Base-by-base conservation (phyloP, 2,113 vertebrate genomes). In the Ascaphus truei region DNA sequence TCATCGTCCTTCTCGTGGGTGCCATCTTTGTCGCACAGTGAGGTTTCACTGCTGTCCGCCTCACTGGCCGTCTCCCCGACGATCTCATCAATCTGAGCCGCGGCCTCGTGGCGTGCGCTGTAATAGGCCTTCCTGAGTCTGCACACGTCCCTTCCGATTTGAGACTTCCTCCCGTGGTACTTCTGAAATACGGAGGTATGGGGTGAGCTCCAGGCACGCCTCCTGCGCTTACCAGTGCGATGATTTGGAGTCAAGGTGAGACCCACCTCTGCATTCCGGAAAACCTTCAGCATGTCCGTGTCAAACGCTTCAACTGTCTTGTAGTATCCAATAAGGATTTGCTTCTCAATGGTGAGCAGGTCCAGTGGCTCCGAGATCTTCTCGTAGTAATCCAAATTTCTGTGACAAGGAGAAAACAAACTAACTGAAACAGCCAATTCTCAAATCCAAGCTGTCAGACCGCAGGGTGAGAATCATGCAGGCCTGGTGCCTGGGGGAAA, bases 201-300 rank as follows among this genome's bases (percentile, higher is more conserved):
- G 12, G 36, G 36, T 39, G 36, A 6, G 11, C 36, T 5, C 56
- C 5, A 12, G 47, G 8, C 25, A 5, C 27, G 12, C 11, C 0
- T 3, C 1, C 27, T n/a, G 15, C n/a, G 3, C 7, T 20, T 7
- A 23, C 13, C 18, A 20, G 1, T 8, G 20, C 11, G 5, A 16
- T 5, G 39, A 4, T 43, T 13, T 9, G 22, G 6, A 27, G 7
- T 3, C 37, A 29, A 11, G n/a, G 31, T 16, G 23, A 4, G 12
- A 75, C 90, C 79, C 84, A 99, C 97, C 94, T 98, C 96, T 9
- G 96, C 94, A 1, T 99, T 99, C 64, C 95, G 89, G 81, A 99
- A 99, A 64, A 99, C 96, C 84, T 98, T 99, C 62, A 99, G 92
- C 97, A 99, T 98, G 83, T 99, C 97, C 0, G 93, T 88, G 75